Evolutionary conservation across 2,888 invertebrate species (phyloP).

Genomic region (Nemoura dubitans): DNA sequence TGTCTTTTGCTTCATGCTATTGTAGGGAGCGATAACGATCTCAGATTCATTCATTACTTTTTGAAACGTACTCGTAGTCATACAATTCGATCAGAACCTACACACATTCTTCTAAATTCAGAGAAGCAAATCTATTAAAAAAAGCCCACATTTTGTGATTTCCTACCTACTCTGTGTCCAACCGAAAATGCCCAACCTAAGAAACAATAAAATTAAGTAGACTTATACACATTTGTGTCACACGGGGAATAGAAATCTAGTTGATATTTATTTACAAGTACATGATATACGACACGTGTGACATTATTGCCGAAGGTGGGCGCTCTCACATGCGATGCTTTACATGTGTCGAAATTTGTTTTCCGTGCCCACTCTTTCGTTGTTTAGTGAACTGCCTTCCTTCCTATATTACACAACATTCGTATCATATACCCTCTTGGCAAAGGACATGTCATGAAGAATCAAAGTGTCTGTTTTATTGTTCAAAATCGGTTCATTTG

Average conservation of each 20-base stretch:
- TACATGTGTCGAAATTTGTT: not conserved
- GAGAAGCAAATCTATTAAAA: not conserved
- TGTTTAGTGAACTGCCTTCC: not conserved
- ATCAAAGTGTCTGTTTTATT: not conserved
- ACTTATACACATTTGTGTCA: not conserved
- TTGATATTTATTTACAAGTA: slow-evolving; percentile 7
- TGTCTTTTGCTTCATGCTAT: no score
- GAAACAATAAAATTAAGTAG: not conserved
- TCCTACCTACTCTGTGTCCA: not conserved
- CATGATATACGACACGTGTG: not conserved
- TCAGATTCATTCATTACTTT: no score
- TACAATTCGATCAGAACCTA: not conserved
- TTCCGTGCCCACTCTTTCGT: not conserved
- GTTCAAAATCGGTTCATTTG: not conserved
- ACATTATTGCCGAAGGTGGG: not conserved
- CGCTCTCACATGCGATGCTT: not conserved
- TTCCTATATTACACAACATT: not conserved
- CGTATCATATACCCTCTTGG: not conserved
- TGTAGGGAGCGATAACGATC: no score
- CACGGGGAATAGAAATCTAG: not conserved
- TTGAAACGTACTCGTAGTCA: not conserved
- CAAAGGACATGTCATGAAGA: not conserved
- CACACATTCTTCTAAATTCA: not conserved
- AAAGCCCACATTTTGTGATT: not conserved
- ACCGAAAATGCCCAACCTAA: not conserved